These are phyloP conservation scores for Arrhopalites spinosus DNA, from an alignment of 2,888 invertebrate species.

Conservation along the genomic window DNA sequence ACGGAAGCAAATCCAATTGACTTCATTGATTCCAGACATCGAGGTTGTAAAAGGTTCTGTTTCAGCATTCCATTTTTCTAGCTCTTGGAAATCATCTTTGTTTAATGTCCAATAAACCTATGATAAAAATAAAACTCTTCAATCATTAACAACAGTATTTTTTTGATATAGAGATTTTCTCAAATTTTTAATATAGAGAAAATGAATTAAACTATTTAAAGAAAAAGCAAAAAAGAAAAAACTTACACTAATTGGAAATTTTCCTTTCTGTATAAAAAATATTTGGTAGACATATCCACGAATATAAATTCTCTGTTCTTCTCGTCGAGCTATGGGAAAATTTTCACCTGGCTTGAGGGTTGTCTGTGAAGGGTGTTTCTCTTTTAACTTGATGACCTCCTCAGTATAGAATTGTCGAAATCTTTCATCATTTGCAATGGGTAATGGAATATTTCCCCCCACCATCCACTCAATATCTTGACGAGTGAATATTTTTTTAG, in stretches of 20 bases:
- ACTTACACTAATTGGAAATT: background rate
- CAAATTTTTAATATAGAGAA: too few relatives aligned
- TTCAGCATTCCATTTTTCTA: too few relatives aligned
- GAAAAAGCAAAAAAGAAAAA: background rate
- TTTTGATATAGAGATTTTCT: too few relatives aligned
- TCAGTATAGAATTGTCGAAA: background rate
- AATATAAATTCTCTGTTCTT: background rate
- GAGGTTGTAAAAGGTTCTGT: too few relatives aligned
- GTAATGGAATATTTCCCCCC: constrained; percentile 4
- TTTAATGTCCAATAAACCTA: too few relatives aligned
- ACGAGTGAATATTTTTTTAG: background rate
- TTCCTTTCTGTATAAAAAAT: background rate
- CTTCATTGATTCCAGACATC: too few relatives aligned
- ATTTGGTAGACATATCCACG: constrained; percentile 16
- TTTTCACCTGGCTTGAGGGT: background rate
- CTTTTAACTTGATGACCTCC: background rate
- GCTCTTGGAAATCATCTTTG: too few relatives aligned
- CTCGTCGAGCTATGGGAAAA: background rate
- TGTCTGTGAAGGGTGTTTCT: background rate
- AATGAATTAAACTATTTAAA: too few relatives aligned
- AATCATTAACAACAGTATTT: too few relatives aligned
- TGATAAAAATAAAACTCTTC: too few relatives aligned
- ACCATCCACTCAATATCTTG: background rate
- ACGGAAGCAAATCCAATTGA: too few relatives aligned
- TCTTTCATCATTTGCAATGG: background rate